These are phyloP conservation scores for Peromyscus nudipes DNA, from an alignment of 2,797 vertebrate genomes.

Conservation along the genomic window DNA sequence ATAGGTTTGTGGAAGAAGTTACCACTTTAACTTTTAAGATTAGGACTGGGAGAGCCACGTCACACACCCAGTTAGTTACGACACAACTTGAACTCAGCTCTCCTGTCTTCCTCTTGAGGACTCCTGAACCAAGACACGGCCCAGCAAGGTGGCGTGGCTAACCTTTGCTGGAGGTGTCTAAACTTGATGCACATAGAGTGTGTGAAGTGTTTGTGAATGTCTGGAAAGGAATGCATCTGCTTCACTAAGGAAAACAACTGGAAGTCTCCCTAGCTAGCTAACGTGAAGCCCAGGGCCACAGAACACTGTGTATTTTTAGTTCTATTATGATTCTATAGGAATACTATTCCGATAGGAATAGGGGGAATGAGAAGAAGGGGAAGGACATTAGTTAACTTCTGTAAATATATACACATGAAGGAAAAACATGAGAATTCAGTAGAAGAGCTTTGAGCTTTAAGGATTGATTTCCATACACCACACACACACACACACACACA, in stretches of 20 bases:
- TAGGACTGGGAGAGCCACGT: not conserved
- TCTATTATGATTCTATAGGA: not conserved
- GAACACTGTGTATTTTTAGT: not conserved
- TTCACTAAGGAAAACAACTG: not conserved
- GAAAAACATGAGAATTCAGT: not conserved
- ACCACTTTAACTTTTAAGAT: not conserved
- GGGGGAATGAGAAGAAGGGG: not conserved
- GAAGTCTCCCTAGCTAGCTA: not conserved
- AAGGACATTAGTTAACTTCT: not conserved
- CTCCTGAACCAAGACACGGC: not conserved
- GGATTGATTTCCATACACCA: not conserved
- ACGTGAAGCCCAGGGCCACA: not conserved
- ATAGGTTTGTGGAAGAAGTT: not conserved
- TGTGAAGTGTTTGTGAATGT: not conserved
- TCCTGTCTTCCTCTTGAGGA: not conserved
- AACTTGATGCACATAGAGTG: accelerated
- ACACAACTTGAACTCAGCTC: not conserved
- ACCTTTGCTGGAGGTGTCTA: not conserved
- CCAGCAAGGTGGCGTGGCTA: accelerated
- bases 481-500: not conserved
- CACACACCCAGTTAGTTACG: not conserved
- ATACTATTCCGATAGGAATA: not conserved
- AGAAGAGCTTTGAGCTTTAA: not conserved
- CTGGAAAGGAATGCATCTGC: not conserved
- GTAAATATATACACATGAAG: not conserved